Percentiles rank a stretch among this genome's conserved stretches.
Conservation (phyloP, 2,113 vertebrate species). For the Drymodes brunneopygia region DNA sequence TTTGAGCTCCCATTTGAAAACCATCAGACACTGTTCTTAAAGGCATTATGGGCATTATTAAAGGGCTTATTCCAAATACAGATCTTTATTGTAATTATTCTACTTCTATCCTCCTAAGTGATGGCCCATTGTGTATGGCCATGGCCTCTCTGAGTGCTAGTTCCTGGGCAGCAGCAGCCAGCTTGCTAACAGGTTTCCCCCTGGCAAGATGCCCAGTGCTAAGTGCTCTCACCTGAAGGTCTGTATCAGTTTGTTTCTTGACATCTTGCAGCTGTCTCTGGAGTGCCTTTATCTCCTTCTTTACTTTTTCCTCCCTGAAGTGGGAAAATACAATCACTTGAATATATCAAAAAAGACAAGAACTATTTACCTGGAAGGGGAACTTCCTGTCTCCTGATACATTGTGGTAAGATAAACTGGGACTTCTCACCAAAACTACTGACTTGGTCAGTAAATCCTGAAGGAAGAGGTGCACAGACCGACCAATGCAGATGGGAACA, state of each 20-base stretch:
- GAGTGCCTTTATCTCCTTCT: conserved; percentile 70
- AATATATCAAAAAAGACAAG: neutral
- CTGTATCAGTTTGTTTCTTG: conserved; percentile 69
- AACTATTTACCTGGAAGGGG: neutral
- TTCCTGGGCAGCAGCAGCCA: neutral
- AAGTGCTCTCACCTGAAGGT: conserved; percentile 75
- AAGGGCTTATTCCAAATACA: neutral
- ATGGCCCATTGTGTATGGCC: neutral
- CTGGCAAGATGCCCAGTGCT: neutral
- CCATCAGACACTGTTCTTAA: neutral
- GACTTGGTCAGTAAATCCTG: neutral
- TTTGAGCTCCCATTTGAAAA: neutral
- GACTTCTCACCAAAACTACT: neutral
- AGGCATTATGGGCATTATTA: no score
- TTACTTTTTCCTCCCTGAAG: conserved; percentile 77
- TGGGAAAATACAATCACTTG: neutral
- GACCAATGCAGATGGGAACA: neutral
- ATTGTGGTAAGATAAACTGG: neutral
- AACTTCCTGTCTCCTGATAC: neutral
- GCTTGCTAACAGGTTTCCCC: neutral
- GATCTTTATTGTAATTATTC: neutral
- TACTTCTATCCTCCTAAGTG: neutral
- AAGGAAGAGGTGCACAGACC: neutral
- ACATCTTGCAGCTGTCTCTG: conserved; percentile 76
- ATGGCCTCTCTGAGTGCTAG: neutral